phyloP scores from a whole-genome alignment of 1,140 invertebrate species.

The Oscheius sp. region DNA sequence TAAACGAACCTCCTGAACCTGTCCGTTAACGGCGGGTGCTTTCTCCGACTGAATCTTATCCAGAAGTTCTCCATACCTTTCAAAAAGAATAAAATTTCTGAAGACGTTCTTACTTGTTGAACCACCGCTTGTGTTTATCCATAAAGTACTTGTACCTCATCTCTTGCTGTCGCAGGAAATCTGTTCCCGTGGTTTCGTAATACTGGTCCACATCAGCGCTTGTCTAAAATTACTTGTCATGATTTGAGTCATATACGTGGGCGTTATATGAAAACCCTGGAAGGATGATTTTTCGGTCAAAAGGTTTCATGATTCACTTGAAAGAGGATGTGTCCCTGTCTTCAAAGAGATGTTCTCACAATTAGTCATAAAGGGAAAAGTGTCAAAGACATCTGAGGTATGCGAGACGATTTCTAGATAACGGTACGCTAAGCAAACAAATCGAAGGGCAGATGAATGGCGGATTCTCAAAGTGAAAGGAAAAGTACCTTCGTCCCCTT shows the following conservation, averaged over 20 bases:
- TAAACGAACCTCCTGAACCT: background rate
- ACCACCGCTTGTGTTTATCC: slow-evolving; percentile 20
- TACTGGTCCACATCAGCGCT: background rate
- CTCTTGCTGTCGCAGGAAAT: slow-evolving; percentile 14
- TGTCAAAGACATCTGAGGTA: no score
- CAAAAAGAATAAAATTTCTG: background rate
- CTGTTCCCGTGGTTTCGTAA: background rate
- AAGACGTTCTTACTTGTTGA: background rate
- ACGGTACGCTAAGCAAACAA: background rate
- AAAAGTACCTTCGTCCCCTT: background rate
- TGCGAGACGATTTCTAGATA: no score
- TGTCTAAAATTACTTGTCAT: slow-evolving; percentile 11
- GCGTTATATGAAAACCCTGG: no score
- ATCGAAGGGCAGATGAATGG: background rate
- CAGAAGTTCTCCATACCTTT: background rate
- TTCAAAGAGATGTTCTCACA: no score
- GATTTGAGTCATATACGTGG: no score
- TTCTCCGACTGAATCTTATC: background rate
- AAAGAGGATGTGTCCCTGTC: no score
- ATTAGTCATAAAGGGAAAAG: no score
- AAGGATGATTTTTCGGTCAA: no score
- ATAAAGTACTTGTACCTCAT: slow-evolving; percentile 24
- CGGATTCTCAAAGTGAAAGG: background rate
- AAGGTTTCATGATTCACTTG: no score
- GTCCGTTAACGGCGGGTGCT: background rate